Percentiles rank a stretch among this genome's conserved stretches.
Conservation (phyloP, 2,888 invertebrate species). For the Macaria notata region DNA sequence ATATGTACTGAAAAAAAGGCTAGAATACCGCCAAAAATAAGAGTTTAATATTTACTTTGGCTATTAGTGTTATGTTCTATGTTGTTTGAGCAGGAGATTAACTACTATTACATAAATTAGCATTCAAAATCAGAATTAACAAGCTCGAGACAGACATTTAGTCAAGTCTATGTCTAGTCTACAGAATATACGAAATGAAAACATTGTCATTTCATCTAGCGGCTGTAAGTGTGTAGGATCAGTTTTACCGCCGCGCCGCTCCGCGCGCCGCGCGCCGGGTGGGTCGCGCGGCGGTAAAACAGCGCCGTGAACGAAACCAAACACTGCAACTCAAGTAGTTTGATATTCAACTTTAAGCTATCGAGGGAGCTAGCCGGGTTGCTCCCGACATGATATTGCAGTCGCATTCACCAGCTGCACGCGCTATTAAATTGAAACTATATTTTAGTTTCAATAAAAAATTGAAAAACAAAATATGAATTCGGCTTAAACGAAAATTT, state of each 20-base stretch:
- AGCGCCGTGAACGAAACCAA: constrained; percentile 7
- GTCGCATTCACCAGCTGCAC: not conserved
- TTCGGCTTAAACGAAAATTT: too few relatives aligned
- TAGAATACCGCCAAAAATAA: too few relatives aligned
- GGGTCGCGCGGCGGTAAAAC: constrained; percentile 2
- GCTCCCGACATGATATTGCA: not conserved
- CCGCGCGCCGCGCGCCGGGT: not conserved
- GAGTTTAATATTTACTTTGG: too few relatives aligned
- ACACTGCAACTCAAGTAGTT: constrained; percentile 5
- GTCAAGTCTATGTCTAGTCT: not conserved
- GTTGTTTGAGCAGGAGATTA: not conserved
- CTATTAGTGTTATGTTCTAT: not conserved
- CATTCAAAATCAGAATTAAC: not conserved
- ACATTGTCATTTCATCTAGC: constrained; percentile 1
- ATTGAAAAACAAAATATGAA: too few relatives aligned
- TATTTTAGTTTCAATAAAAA: too few relatives aligned
- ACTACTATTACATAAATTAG: too few relatives aligned
- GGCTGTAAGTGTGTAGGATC: not conserved
- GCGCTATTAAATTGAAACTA: too few relatives aligned
- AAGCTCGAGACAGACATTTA: not conserved
- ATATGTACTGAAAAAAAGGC: too few relatives aligned
- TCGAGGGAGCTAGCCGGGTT: not conserved
- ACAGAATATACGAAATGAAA: not conserved
- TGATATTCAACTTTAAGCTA: constrained; percentile 4
- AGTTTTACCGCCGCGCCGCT: constrained; percentile 2